phyloP scores from a whole-genome alignment of 2,888 invertebrate genomes.

The Apamea anceps region DNA sequence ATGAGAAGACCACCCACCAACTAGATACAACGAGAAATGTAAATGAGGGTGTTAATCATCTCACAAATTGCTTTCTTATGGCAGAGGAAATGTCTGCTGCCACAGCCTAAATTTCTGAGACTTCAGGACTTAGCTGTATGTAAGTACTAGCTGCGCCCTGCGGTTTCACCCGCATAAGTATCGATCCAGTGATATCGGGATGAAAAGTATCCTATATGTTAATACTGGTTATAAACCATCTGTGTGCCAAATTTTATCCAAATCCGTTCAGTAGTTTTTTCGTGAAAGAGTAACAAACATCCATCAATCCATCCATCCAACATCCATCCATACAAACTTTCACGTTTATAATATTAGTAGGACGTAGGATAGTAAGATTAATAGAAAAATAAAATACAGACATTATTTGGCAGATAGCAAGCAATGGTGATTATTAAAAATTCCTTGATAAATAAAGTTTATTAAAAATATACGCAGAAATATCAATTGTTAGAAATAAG shows the following conservation, averaged over 20 bases:
- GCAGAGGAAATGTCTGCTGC: background rate
- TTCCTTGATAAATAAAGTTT: background rate
- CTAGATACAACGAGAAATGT: background rate
- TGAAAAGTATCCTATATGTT: too few relatives aligned
- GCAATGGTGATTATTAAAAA: background rate
- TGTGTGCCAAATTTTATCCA: too few relatives aligned
- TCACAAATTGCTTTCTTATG: background rate
- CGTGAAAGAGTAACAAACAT: too few relatives aligned
- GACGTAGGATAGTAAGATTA: too few relatives aligned
- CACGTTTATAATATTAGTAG: too few relatives aligned
- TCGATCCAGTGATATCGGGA: too few relatives aligned
- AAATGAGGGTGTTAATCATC: background rate
- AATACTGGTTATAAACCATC: too few relatives aligned
- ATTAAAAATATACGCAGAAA: background rate
- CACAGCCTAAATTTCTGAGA: background rate
- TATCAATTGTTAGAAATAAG: background rate
- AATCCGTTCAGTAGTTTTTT: too few relatives aligned
- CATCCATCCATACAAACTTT: too few relatives aligned
- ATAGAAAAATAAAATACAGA: background rate
- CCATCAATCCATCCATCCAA: too few relatives aligned
- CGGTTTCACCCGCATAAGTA: too few relatives aligned
- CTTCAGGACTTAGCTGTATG: background rate
- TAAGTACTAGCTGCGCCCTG: too few relatives aligned
- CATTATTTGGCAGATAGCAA: background rate
- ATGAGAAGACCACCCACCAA: background rate